Base-by-base conservation (phyloP, 2,888 invertebrate genomes). In the Drosophila cyrtoloma region DNA sequence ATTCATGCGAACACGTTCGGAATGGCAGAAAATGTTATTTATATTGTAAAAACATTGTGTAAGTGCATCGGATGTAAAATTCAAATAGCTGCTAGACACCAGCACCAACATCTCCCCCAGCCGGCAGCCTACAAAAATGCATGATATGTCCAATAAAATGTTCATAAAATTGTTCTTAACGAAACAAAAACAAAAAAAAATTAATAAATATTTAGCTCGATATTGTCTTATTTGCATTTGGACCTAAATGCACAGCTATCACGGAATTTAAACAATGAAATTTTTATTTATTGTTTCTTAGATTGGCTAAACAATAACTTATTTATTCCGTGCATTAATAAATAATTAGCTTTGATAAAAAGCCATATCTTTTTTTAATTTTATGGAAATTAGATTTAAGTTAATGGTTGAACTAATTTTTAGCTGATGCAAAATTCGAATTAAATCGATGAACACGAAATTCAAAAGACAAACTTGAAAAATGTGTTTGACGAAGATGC, bases 1-100 rank as follows among this genome's bases (percentile, higher is more conserved):
- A 84, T 84, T 83, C 72, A 76, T 82, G 75, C 75, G 70, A 35
- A 5, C 35, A 55, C 35, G 35, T 55, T 56, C 19, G 7, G 12
- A 56, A 28, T 56, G 37, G 28, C 19, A 26, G 14, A 10, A 37
- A n/a, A 57, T 37, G 9, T 57, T 28, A 28, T 16, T 57, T 39
- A 57, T 39, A 28, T 57, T 57, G 56, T 16, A 33, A 55, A 6
- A 55, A 55, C 26, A 55, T 55, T 55, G 5, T 22, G 35, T 26
- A 35, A 55, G 55, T 55, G 32, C 35, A 26, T 33, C 16, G 9
- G 14, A 14, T 35, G 33, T 35, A 26, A 22, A 55, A 56, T 56
- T 56, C 37, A n/a, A 56, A 10, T 56, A 6, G 35, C 2, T 55
- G 10, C 55, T 22, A 47, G 22, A 22, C 19, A 35, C 26, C 35